Evolutionary conservation across 2,797 vertebrate genomes (phyloP), one percentile per base, ranked within the genome.

Genomic region (Sebastes vulpes): DNA sequence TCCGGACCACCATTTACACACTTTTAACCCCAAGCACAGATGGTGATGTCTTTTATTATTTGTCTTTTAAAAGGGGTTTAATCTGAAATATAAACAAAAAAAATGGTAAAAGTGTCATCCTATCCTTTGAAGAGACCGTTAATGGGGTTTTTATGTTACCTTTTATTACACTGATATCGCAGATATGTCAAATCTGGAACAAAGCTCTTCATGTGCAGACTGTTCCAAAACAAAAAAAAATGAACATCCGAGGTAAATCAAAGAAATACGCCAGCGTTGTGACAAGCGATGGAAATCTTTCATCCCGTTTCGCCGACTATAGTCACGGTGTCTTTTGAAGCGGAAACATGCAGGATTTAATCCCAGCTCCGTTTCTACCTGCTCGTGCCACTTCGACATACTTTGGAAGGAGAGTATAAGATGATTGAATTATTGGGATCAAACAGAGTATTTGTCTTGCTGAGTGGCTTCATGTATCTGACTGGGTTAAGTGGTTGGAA

Each of bases 281-380:
- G 88, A 86, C 81, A 77, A 50, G 25, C 8, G 46, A 57, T 83
- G 68, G 75, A 75, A 70, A 77, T 59, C 72, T 79, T 74, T 88
- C 67, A 71, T 70, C 64, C n/a, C 4, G 25, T 61, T 73, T 65
- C 54, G 6, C 54, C 61, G 59, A 72, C 21, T 65, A 42, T 42
- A 72, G 61, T 88, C 65, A 35, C 38, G 29, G 54, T 71, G 56
- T 75, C 31, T 64, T 77, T 14, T 54, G 54, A 84, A 87, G 71
- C 48, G 50, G 12, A 42, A 72, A 70, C 58, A 60, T 26, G 50
- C 75, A 53, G 63, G 68, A 52, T 79, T 66, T 59, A 46, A 79
- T 71, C 85, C 73, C 63, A 16, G 59, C 26, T 77, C 63, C 5
- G 9, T 11, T 76, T 61, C 42, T 61, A 58, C 65, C 64, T 75